phyloP scores from a whole-genome alignment of 2,797 vertebrate genomes.

The Melanotaenia trifasciata region DNA sequence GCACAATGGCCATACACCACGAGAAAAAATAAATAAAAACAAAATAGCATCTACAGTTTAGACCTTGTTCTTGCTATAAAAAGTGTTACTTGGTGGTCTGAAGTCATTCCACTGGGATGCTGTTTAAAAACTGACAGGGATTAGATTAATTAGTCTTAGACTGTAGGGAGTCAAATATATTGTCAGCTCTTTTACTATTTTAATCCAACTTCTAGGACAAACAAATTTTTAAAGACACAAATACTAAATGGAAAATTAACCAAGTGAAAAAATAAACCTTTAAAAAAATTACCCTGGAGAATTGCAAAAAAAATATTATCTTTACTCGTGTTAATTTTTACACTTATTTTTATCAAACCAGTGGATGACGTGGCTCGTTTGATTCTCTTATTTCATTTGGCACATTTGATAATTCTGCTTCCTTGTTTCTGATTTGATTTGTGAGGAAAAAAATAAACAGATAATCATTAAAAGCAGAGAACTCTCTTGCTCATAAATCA shows the following conservation, averaged over 20 bases:
- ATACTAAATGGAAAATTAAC: constrained; percentile 52
- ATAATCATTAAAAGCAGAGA: constrained; percentile 79
- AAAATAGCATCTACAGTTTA: constrained; percentile 39
- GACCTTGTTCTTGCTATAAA: constrained; percentile 64
- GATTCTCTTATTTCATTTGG: constrained; percentile 40
- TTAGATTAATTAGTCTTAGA: constrained; percentile 71
- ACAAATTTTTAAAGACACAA: constrained; percentile 32
- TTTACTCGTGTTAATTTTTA: constrained; percentile 47
- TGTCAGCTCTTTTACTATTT: constrained; percentile 41
- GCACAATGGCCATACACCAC: constrained; percentile 50
- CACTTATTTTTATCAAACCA: constrained; percentile 22
- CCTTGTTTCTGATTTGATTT: constrained; percentile 76
- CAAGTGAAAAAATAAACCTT: constrained; percentile 53
- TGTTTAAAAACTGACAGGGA: constrained; percentile 64
- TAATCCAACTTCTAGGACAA: constrained; percentile 38
- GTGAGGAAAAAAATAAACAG: constrained; percentile 69
- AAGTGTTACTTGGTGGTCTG: constrained; percentile 60
- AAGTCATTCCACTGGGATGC: constrained; percentile 56
- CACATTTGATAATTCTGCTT: constrained; percentile 67
- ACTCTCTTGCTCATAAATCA: constrained; percentile 76
- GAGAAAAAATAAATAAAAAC: constrained; percentile 30
- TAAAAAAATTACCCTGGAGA: constrained; percentile 36
- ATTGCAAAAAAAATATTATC: constrained; percentile 44
- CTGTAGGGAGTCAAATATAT: constrained; percentile 58
- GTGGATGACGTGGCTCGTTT: constrained; percentile 47